phyloP scores from a whole-genome alignment of 2,113 vertebrate genomes.

The Pseudolaguvia tuberculata region DNA sequence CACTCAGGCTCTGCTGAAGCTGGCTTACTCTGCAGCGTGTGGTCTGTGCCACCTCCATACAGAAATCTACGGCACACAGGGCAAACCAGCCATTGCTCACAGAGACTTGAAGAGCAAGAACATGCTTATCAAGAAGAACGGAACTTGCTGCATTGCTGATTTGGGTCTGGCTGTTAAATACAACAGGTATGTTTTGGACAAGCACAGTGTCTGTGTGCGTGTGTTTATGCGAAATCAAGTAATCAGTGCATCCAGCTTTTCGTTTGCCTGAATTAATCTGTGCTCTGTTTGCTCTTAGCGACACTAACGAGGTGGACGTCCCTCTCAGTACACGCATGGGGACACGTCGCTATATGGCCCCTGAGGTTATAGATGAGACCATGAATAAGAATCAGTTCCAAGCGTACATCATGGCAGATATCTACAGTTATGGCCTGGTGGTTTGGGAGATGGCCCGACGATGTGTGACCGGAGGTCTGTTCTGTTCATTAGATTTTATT shows the following conservation, averaged over 20 bases:
- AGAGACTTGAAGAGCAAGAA: conserved; percentile 97
- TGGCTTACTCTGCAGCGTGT: conserved; percentile 90
- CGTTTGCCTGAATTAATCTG: neutral
- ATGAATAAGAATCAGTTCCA: conserved; percentile 96
- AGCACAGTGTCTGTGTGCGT: too few relatives aligned
- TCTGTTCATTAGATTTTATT: neutral
- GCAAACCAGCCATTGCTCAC: conserved; percentile 95
- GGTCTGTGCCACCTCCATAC: conserved; percentile 97
- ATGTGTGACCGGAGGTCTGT: conserved; percentile 86
- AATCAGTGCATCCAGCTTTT: neutral
- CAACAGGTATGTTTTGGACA: conserved; percentile 76
- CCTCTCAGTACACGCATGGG: conserved; percentile 89
- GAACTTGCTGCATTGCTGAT: conserved; percentile 94
- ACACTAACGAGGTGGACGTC: conserved; percentile 94
- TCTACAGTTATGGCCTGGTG: conserved; percentile 92
- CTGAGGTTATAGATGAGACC: conserved; percentile 91
- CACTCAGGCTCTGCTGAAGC: conserved; percentile 78
- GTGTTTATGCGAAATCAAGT: neutral
- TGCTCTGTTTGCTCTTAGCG: conserved; percentile 61
- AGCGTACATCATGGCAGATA: conserved; percentile 96
- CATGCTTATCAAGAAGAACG: conserved; percentile 95
- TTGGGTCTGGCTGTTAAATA: conserved; percentile 97
- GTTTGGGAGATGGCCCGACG: conserved; percentile 95
- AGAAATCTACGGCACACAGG: conserved; percentile 95
- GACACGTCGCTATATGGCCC: conserved; percentile 94